Percentiles rank a stretch among this genome's conserved stretches.
These are phyloP conservation scores for Bembecia ichneumoniformis DNA, from an alignment of 2,888 invertebrate species.

Conservation along the genomic window DNA sequence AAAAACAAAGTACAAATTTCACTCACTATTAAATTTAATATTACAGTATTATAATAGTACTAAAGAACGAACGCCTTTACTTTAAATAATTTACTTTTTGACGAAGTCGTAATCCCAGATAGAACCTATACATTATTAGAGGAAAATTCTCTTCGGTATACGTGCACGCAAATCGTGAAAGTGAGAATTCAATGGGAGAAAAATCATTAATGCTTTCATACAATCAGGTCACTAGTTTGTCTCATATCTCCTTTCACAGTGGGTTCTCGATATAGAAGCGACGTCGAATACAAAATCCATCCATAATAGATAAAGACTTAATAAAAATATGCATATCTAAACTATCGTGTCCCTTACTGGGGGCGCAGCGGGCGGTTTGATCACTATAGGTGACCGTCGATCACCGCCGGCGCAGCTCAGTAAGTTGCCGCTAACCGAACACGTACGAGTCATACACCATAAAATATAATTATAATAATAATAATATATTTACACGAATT, in stretches of 20 bases:
- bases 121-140: slow-evolving; percentile 49
- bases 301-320: slow-evolving; percentile 67
- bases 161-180: slow-evolving; percentile 65
- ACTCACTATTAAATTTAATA: slow-evolving; percentile 72
- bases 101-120: slow-evolving; percentile 59
- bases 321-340: slow-evolving; percentile 71
- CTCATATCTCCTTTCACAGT: slow-evolving; percentile 69
- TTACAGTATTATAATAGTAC: slow-evolving; percentile 59
- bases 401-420: background rate
- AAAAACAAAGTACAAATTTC: slow-evolving; percentile 70
- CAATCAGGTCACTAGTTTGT: slow-evolving; percentile 73
- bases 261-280: slow-evolving; percentile 60
- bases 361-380: slow-evolving; percentile 16
- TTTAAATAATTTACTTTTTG: slow-evolving; percentile 57
- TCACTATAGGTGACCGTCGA: background rate
- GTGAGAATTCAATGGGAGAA: slow-evolving; percentile 68
- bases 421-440: slow-evolving; percentile 21
- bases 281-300: slow-evolving; percentile 72
- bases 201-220: slow-evolving; percentile 61
- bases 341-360: slow-evolving; percentile 48
- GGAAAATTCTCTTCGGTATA: slow-evolving; percentile 58
- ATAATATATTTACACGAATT: slow-evolving; percentile 71
- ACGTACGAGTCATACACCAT: slow-evolving; percentile 55
- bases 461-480: slow-evolving; percentile 47
- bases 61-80: slow-evolving; percentile 54